Evolutionary conservation across 1,140 invertebrate species (phyloP), one percentile per base, ranked within the genome.

Genomic region (Tetraneura akinire): DNA sequence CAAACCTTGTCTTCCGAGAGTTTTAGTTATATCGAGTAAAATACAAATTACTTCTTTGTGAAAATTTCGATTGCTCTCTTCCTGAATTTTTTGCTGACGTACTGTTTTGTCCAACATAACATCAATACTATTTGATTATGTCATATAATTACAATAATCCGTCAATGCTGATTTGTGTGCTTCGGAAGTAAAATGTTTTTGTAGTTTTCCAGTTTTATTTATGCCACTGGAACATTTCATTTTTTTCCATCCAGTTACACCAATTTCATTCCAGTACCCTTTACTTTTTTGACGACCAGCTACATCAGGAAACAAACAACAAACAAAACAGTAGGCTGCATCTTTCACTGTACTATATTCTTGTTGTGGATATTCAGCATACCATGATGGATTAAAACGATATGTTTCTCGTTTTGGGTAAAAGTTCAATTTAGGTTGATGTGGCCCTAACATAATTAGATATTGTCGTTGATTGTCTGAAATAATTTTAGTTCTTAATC

Each of bases 281-380:
- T 78, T 57, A 55, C 10, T 21, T 26, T 57, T 60, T 29, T 73
- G 49, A 21, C 37, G 32, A 66, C 62, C 32, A 66, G 62, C 62
- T 66, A 51, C 70, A 73, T 73, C 45, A 73, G 47, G 70, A 73
- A 73, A 73, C 26, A 73, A 66, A 66, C 62, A 42, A 32, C 70
- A 73, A 73, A 73, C 21, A 73, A 73, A 73, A 32, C 45, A 73
- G 10, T 29, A 73, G 16, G 70, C 70, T 73, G 47, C 70, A 26
- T 73, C 47, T 73, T 73, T 51, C 3, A 13, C 13, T 26, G 18
- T 53, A 51, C 47, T 73, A 53, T 53, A 73, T 23, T 73, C 47
- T 13, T 51, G 32, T 16, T 80, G 76, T 80, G 76, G 23, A 13
- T 47, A 60, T 62, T 80, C 21, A 10, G 32, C 21, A 80, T 57